Conservation (phyloP, 2,888 invertebrate genomes). For the Hoplodrina ambigua region DNA sequence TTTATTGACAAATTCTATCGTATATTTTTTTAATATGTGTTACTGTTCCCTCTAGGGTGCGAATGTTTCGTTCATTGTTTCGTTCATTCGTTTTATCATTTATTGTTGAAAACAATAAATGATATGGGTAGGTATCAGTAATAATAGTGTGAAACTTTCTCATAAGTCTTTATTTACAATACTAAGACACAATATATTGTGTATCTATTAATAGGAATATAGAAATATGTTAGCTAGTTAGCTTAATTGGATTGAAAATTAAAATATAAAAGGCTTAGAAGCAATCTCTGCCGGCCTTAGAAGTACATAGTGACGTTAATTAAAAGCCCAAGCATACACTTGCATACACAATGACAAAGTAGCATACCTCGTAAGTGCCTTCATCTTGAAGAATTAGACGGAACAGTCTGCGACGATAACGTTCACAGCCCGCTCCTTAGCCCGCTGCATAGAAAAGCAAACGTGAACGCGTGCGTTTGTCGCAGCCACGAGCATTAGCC, state of each 20-base stretch:
- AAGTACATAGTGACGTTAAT: constrained; percentile 52
- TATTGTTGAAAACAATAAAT: too few relatives aligned
- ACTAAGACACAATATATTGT: not conserved
- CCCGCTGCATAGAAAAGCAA: constrained; percentile 57
- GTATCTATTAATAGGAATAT: constrained; percentile 9
- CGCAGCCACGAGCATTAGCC: constrained; percentile 73
- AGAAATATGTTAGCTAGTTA: constrained; percentile 24
- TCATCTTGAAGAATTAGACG: constrained; percentile 43
- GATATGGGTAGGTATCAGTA: too few relatives aligned
- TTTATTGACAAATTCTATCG: too few relatives aligned
- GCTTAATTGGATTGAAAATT: constrained; percentile 45
- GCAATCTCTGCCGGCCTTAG: constrained; percentile 28
- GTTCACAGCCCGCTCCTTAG: constrained; percentile 26
- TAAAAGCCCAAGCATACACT: constrained; percentile 49
- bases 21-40: too few relatives aligned
- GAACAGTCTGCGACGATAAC: constrained; percentile 33
- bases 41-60: too few relatives aligned
- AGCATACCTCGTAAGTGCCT: constrained; percentile 32
- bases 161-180: not conserved
- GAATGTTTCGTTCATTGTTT: too few relatives aligned
- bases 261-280: constrained; percentile 38
- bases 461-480: constrained; percentile 75
- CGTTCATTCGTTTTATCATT: too few relatives aligned
- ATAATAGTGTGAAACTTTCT: not conserved
- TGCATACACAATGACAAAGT: constrained; percentile 52